Evolutionary conservation across 2,888 invertebrate species (phyloP), one percentile per base, ranked within the genome.

Genomic region (Harpagoxenus sublaevis): DNA sequence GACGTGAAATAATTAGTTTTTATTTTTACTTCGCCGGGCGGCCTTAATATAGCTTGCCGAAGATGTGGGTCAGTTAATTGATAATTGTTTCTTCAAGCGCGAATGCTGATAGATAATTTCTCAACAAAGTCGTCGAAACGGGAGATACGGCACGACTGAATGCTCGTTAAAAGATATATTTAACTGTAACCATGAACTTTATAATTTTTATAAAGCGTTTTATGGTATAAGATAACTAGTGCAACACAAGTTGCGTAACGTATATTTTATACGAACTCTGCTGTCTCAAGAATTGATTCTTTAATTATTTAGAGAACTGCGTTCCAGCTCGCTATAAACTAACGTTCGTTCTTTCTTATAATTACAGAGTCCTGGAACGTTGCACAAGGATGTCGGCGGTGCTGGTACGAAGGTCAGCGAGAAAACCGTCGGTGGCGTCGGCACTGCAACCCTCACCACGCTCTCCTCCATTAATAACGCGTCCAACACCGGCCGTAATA

Each of bases 351-450:
- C 87, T 70, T 89, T 75, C 83, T 87, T 23, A 23, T 23, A 84
- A 87, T 95, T 94, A 79, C 93, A 95, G 95, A 95, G 95, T 94
- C 95, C 95, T 90, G 95, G 94, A 92, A 94, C 94, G 91, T 91
- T 95, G 91, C 94, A 95, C 94, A 95, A 95, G 92, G 95, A 95
- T 95, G 95, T 94, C 89, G 93, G 94, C 88, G 93, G 93, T 88
- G 94, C 93, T 87, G 94, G 94, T 90, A 94, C 94, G 89, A 95
- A 95, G 93, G 94, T 94, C 91, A 94, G 93, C 91, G 94, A 93
- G 84, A 95, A 95, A 92, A 93, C 94, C 85, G 93, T 95, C 91
- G 93, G 94, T 87, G 94, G 94, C 88, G 94, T 94, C 84, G 94
- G 94, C 84, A 93, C 94, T 75, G 95, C 95, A 88, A 94, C 95